phyloP scores from a whole-genome alignment of 2,113 vertebrate species.

The Chaetops frenatus region DNA sequence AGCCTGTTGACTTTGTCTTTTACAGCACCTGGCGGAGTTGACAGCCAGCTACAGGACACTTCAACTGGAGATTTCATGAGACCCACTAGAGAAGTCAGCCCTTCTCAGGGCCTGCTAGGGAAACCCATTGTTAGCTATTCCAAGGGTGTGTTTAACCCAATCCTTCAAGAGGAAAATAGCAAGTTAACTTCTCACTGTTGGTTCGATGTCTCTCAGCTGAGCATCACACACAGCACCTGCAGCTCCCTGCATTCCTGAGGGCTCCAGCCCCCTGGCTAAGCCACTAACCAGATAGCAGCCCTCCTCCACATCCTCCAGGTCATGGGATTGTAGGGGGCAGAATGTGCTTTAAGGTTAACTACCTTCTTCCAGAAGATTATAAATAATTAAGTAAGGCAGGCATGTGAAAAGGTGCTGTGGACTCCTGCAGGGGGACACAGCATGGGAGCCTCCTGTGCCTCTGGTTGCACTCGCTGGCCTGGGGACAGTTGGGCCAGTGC shows the following conservation, averaged over 20 bases:
- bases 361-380: background rate
- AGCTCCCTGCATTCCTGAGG: background rate
- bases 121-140: background rate
- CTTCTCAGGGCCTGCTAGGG: background rate
- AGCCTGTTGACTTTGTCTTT: background rate
- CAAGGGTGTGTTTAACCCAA: background rate
- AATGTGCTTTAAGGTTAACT: background rate
- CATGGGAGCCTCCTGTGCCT: background rate
- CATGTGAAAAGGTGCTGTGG: background rate
- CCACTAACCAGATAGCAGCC: background rate
- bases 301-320: background rate
- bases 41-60: background rate
- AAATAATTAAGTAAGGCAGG: background rate
- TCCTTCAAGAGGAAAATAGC: background rate
- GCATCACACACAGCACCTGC: background rate
- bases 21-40: background rate
- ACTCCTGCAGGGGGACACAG: background rate
- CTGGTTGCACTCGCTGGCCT: fast-evolving
- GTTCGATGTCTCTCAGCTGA: background rate
- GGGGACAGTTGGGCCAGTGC: fast-evolving
- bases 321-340: background rate
- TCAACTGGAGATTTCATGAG: background rate
- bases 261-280: background rate
- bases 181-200: background rate
- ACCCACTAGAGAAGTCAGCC: background rate